phyloP scores from a whole-genome alignment of 2,888 invertebrate genomes.

The Carcina quercana region DNA sequence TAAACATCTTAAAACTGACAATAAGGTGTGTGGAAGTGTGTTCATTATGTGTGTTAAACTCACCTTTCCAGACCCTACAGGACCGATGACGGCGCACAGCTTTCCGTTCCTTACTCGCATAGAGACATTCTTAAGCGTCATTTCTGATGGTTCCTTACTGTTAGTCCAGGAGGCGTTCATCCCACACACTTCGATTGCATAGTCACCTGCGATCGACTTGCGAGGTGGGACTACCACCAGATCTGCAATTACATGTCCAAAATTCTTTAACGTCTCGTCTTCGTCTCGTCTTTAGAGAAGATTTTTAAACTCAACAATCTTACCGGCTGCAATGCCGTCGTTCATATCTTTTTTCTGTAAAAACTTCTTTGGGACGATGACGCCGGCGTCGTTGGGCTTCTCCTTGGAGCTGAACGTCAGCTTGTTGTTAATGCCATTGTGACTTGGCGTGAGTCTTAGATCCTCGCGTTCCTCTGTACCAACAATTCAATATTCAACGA shows the following conservation, averaged over 20 bases:
- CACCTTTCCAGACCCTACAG: slow-evolving; percentile 89
- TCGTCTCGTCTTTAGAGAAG: no score
- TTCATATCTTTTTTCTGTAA: no score
- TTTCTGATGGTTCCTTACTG: slow-evolving; percentile 37
- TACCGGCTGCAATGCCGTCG: no score
- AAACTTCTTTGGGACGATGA: slow-evolving; percentile 31
- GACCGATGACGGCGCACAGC: slow-evolving; percentile 87
- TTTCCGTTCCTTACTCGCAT: slow-evolving; percentile 74
- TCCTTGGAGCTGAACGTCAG: slow-evolving; percentile 31
- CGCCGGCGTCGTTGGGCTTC: slow-evolving; percentile 14
- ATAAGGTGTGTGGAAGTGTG: no score
- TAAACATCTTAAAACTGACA: no score
- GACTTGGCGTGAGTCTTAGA: slow-evolving; percentile 21
- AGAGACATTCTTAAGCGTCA: slow-evolving; percentile 71
- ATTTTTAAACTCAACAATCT: no score
- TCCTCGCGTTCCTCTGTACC: slow-evolving; percentile 52
- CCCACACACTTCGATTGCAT: slow-evolving; percentile 40
- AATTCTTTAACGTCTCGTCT: no score
- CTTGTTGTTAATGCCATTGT: slow-evolving; percentile 20
- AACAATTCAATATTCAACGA: no score
- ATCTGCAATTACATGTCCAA: no score
- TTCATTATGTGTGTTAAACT: no score
- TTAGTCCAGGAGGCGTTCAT: slow-evolving; percentile 52
- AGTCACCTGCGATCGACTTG: slow-evolving; percentile 23
- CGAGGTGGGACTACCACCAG: slow-evolving; percentile 4